Conservation (phyloP, 2,888 invertebrate genomes). For the Pachydiplax longipennis region DNA sequence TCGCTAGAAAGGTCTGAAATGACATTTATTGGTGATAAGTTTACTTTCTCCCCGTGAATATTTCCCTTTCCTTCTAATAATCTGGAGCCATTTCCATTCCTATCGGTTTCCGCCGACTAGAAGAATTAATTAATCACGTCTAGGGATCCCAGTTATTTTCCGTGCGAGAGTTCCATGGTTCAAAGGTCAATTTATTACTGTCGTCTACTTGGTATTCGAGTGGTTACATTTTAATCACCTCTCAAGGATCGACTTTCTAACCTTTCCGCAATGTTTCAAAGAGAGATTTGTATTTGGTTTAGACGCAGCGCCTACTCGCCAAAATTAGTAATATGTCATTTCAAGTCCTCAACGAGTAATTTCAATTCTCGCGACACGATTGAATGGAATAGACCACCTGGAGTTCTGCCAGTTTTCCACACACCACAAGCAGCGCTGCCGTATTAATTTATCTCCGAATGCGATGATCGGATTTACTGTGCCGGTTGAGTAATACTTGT, state of each 20-base stretch:
- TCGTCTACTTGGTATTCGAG: neutral
- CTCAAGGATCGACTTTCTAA: neutral
- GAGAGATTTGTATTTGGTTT: neutral
- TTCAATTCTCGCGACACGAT: neutral
- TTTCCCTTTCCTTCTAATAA: too few relatives aligned
- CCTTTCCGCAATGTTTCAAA: neutral
- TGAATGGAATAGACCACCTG: neutral
- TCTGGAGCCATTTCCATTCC: too few relatives aligned
- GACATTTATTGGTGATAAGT: too few relatives aligned
- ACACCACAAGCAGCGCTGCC: neutral
- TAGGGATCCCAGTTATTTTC: neutral
- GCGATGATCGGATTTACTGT: neutral
- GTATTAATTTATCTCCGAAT: neutral
- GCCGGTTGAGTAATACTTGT: too few relatives aligned
- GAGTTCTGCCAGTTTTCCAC: neutral
- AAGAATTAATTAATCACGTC: neutral
- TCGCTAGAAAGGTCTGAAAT: too few relatives aligned
- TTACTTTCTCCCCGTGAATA: too few relatives aligned
- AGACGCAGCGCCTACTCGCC: neutral
- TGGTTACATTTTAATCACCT: neutral
- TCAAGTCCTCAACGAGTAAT: neutral
- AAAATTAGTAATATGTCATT: neutral
- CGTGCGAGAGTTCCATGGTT: neutral
- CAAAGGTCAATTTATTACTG: neutral
- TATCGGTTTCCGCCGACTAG: neutral